Conservation (phyloP, 2,113 vertebrate species). For the Prietella phreatophila region DNA sequence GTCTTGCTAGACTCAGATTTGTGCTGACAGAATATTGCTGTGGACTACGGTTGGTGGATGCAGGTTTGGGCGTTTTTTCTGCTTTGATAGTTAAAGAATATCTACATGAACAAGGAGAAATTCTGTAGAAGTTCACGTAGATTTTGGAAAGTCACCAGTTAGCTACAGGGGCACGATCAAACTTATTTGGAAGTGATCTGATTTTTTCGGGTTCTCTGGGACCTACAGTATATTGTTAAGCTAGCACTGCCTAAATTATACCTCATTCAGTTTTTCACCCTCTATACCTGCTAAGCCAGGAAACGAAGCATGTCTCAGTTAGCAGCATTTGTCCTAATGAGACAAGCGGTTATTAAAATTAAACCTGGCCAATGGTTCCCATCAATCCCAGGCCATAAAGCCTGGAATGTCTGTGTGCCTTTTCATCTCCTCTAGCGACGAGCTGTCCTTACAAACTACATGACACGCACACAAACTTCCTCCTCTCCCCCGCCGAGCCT, state of each 20-base stretch:
- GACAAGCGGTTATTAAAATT: conserved; percentile 62
- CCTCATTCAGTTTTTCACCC: not conserved
- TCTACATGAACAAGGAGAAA: not conserved
- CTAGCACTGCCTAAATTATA: not conserved
- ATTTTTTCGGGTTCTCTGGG: not conserved
- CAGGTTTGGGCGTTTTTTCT: not conserved
- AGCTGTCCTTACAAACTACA: conserved; percentile 79
- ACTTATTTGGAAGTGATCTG: not conserved
- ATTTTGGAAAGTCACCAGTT: not conserved
- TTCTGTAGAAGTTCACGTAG: not conserved
- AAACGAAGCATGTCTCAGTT: conserved; percentile 49
- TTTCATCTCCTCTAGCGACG: conserved; percentile 78
- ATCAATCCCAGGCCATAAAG: conserved; percentile 69
- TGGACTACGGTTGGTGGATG: not conserved
- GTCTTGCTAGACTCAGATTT: not conserved
- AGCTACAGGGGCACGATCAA: not conserved
- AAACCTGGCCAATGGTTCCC: conserved; percentile 72
- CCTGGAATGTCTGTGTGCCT: conserved; percentile 70
- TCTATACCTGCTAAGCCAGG: not conserved
- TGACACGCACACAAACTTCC: conserved; percentile 47
- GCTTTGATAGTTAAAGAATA: not conserved
- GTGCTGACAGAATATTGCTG: no score
- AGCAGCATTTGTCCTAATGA: conserved; percentile 72
- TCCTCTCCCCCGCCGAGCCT: conserved; percentile 74
- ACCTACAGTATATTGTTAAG: not conserved